Conservation (phyloP, 2,113 vertebrate genomes). For the Hydropotes inermis region DNA sequence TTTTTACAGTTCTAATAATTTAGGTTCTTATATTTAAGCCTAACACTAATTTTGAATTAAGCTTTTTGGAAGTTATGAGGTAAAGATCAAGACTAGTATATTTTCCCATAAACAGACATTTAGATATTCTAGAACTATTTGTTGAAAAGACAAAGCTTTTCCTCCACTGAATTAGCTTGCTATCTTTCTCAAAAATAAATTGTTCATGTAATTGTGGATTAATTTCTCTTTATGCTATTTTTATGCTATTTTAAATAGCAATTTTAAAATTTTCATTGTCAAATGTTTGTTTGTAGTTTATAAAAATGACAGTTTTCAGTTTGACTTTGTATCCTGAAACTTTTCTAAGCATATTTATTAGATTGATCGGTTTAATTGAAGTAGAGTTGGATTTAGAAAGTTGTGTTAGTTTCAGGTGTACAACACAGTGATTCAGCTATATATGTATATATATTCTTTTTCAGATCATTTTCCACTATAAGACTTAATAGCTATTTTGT, state of each 20-base stretch:
- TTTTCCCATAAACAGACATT: not conserved
- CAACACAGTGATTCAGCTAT: not conserved
- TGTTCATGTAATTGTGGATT: not conserved
- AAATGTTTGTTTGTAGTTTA: not conserved
- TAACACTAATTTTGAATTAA: not conserved
- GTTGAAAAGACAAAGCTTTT: not conserved
- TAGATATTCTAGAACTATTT: not conserved
- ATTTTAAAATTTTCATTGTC: not conserved
- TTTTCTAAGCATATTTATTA: not conserved
- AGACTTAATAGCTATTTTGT: conserved; percentile 7
- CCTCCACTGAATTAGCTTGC: not conserved
- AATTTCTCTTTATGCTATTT: not conserved
- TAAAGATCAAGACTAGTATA: not conserved
- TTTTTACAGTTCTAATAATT: not conserved
- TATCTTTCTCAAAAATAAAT: conserved; percentile 9
- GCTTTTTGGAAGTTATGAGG: not conserved
- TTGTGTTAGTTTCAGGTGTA: not conserved
- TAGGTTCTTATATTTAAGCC: not conserved
- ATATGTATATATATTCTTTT: not conserved
- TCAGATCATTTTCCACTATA: not conserved
- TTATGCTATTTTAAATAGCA: conserved; percentile 11
- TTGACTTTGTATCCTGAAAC: not conserved
- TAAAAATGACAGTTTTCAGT: not conserved
- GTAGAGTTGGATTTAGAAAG: not conserved
- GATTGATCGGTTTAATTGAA: not conserved